Evolutionary conservation across 2,888 invertebrate species (phyloP), one percentile per base, ranked within the genome.

Genomic region (Saturnia japonica): DNA sequence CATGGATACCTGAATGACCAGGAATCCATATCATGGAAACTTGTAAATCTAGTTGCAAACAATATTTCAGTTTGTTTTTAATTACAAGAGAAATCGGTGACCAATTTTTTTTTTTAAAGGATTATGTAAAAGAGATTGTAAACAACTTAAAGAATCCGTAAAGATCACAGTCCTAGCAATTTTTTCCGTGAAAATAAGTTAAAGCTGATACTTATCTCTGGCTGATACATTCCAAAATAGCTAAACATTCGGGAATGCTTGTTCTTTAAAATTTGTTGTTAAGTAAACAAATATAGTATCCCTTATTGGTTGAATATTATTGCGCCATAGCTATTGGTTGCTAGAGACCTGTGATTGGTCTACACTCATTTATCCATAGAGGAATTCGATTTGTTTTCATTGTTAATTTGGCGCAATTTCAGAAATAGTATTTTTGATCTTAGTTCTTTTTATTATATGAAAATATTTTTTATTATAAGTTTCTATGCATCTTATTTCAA

Each of bases 291-390:
- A 57, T 9, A 9, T 68, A 40, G 12, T 19, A 54, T 9, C 34
- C 64, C 54, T 71, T 62, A 77, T 78, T 72, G 74, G 74, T 40
- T 22, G 72, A 67, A 54, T 73, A 73, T 68, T 70, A 73, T 73
- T 70, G 47, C 64, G 66, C n/a, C 71, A 19, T 57, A 64, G 22
- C 73, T 62, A 78, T 80, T 83, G 80, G 84, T 78, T 77, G 71
- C 64, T 42, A 72, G 43, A 69, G n/a, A 45, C 19, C 7, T 72
- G 9, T 68, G 51, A 83, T 83, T 84, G 81, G 84, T 74, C 22
- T 0, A 71, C 67, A 25, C 0, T 0, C 0, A 60, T 4, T 19
- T 67, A 45, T 40, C 54, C 83, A 85, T 79, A 85, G 83, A 83
- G 81, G 78, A 79, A 69, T 22, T 28, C 43, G 22, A 67, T 72